A percentile compares a stretch with the other conserved stretches of the same genome.
phyloP scores from a whole-genome alignment of 92 coral and sea anemone species.

The Zoanthus sociatus region DNA sequence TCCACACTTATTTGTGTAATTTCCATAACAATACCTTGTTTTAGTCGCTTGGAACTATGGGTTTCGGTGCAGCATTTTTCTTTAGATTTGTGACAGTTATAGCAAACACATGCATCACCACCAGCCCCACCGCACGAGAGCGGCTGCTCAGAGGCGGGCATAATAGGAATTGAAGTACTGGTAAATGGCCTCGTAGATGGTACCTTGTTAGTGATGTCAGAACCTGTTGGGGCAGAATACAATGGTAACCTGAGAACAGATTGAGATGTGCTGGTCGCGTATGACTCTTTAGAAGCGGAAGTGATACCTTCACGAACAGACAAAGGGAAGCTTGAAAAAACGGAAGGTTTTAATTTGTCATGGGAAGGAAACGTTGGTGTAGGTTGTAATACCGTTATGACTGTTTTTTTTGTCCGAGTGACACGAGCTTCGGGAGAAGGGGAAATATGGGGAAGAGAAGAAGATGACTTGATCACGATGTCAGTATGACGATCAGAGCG shows the following conservation, averaged over 20 bases:
- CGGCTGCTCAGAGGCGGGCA: slow-evolving; percentile 19
- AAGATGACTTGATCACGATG: slow-evolving; percentile 22
- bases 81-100: slow-evolving; percentile 68
- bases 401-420: slow-evolving; percentile 42
- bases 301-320: slow-evolving; percentile 43
- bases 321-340: slow-evolving; percentile 27
- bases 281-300: slow-evolving; percentile 35
- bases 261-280: slow-evolving; percentile 18
- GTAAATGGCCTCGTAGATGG: slow-evolving; percentile 37
- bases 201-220: slow-evolving; percentile 23
- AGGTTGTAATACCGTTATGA: slow-evolving; percentile 29
- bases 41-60: slow-evolving; percentile 23
- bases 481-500: neutral
- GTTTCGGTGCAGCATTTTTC: slow-evolving; percentile 71
- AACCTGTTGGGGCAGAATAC: slow-evolving; percentile 47
- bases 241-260: slow-evolving; percentile 45
- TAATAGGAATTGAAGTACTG: slow-evolving; percentile 16
- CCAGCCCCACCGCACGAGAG: slow-evolving; percentile 36
- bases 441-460: slow-evolving; percentile 28
- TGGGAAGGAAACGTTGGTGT: slow-evolving; percentile 36
- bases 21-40: slow-evolving; percentile 43
- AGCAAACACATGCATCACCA: slow-evolving; percentile 69
- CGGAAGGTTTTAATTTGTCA: slow-evolving; percentile 37
- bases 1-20: neutral
- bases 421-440: slow-evolving; percentile 40